Conservation (phyloP, 1,140 invertebrate species). For the Mya arenaria region DNA sequence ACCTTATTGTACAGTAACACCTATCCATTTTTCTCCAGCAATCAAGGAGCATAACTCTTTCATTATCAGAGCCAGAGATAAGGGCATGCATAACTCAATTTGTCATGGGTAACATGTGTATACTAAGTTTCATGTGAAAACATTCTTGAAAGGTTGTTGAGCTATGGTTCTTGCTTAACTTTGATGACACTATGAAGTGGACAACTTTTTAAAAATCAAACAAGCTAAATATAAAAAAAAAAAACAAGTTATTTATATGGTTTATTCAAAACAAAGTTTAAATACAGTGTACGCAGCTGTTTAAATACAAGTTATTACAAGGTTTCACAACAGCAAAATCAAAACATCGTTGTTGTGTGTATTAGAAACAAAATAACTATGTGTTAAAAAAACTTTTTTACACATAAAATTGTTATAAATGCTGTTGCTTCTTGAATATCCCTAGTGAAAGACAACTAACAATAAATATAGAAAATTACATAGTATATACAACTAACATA, state of each 20-base stretch:
- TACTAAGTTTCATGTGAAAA: too few species aligned
- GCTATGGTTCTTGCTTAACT: too few species aligned
- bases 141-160: too few species aligned
- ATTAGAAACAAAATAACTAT: slow-evolving; percentile 8
- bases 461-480: slow-evolving; percentile 6
- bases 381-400: background rate
- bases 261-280: slow-evolving; percentile 48
- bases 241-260: background rate
- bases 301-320: background rate
- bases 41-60: too few species aligned
- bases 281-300: slow-evolving; percentile 53
- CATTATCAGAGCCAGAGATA: too few species aligned
- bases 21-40: too few species aligned
- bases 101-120: too few species aligned
- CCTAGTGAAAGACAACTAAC: background rate
- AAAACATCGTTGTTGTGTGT: background rate
- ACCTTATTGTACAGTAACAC: too few species aligned
- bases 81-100: too few species aligned
- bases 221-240: too few species aligned
- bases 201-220: too few species aligned
- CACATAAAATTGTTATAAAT: background rate
- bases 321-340: background rate
- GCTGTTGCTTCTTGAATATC: background rate
- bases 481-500: slow-evolving; percentile 6
- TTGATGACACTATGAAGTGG: too few species aligned